Evolutionary conservation across 1,140 invertebrate genomes (phyloP).

Genomic region (Nebria ingens): DNA sequence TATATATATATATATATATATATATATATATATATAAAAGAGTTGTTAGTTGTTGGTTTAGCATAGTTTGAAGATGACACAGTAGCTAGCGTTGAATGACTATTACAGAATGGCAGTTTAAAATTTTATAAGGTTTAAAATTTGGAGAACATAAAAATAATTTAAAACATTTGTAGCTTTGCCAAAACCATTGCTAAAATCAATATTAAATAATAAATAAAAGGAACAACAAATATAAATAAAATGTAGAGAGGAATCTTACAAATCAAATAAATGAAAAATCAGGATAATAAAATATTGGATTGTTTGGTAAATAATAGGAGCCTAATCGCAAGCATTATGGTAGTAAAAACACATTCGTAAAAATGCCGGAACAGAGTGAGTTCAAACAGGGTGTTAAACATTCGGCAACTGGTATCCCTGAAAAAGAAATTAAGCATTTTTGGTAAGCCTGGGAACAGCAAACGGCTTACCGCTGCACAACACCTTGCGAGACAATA

Average conservation of each 20-base stretch:
- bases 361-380: conserved; percentile 27
- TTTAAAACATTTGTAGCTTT: no score
- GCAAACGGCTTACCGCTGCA: background rate
- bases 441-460: background rate
- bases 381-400: conserved; percentile 25
- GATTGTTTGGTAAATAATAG: conserved; percentile 18
- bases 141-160: no score
- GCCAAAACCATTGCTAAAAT: no score
- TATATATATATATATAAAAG: no score
- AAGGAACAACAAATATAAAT: no score
- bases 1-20: no score
- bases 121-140: no score
- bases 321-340: conserved; percentile 15
- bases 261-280: conserved; percentile 15
- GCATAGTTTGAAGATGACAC: no score
- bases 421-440: conserved; percentile 26
- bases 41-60: no score
- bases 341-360: conserved; percentile 17
- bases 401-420: conserved; percentile 19
- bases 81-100: no score
- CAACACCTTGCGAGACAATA: background rate
- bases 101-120: no score
- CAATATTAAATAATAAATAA: no score
- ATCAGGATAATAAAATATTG: conserved; percentile 17
- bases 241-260: conserved; percentile 31